Evolutionary conservation across 2,113 vertebrate genomes (phyloP), one percentile per base, ranked within the genome.

Genomic region (Ameiurus melas): DNA sequence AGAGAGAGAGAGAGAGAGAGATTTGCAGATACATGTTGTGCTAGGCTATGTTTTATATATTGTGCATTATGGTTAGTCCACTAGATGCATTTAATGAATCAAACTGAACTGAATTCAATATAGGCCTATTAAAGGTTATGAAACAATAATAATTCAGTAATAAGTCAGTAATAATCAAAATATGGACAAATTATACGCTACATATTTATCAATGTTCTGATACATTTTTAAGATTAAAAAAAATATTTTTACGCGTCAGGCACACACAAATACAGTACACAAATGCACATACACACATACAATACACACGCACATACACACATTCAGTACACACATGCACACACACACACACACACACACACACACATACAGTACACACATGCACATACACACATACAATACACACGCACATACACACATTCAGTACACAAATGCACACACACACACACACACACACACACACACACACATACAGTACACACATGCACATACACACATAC

Each of bases 391-490:
- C n/a, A n/a, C n/a, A n/a, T n/a, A n/a, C n/a, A n/a, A n/a, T n/a
- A 43, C 71, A 73, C 36, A 43, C 17, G 22, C 71, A 43, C 33
- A 66, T 64, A 80, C 88, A 10, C 60, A 78, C 71, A 83, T 62
- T 81, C 36, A 39, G 36, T 39, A 39, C 43, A 84, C 68, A 20
- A 57, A 86, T 51, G 70, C 83, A 25, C 79, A 83, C 78, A 33
- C 43, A 36, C n/a, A n/a, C n/a, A n/a, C n/a, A n/a, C n/a, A n/a
- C n/a, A n/a, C n/a, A n/a, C n/a, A n/a, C n/a, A n/a, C n/a, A n/a
- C n/a, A n/a, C n/a, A n/a, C n/a, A n/a, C n/a, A n/a, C n/a, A n/a
- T n/a, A n/a, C n/a, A n/a, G n/a, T n/a, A n/a, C n/a, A n/a, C n/a
- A n/a, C n/a, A n/a, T n/a, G n/a, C n/a, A n/a, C n/a, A n/a, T n/a